These are phyloP conservation scores for Coptodon bakossiorum DNA, from an alignment of 2,113 vertebrate species.

Conservation along the genomic window DNA sequence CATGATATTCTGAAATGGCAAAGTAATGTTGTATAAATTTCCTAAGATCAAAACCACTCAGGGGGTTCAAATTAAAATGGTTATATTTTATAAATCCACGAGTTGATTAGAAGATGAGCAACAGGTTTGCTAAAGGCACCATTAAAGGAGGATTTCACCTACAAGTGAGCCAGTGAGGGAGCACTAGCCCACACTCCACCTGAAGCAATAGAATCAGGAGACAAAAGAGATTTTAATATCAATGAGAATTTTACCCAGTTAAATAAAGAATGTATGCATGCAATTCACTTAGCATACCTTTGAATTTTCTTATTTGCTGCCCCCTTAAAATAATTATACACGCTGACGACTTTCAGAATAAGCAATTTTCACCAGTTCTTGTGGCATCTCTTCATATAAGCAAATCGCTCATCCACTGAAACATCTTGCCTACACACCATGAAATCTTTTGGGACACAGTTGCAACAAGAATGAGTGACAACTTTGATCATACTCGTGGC, in stretches of 20 bases:
- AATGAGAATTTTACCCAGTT: background rate
- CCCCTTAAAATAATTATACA: constrained; percentile 6
- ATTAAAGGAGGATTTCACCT: background rate
- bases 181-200: background rate
- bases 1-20: background rate
- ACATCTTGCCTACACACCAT: constrained; percentile 33
- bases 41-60: background rate
- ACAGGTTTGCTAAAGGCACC: background rate
- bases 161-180: background rate
- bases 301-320: constrained; percentile 17
- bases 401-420: constrained; percentile 27
- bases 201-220: background rate
- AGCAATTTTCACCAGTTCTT: constrained; percentile 28
- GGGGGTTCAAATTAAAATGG: background rate
- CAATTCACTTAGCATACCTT: constrained; percentile 4
- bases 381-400: constrained; percentile 18
- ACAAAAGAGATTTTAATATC: background rate
- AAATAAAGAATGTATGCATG: background rate
- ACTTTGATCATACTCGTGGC: constrained; percentile 46
- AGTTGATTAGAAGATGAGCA: background rate
- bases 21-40: background rate
- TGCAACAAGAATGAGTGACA: constrained; percentile 55
- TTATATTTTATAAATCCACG: background rate
- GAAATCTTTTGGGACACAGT: constrained; percentile 32
- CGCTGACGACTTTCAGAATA: constrained; percentile 5